Evolutionary conservation across 2,797 vertebrate species (phyloP).

Genomic region (Onychomys torridus): DNA sequence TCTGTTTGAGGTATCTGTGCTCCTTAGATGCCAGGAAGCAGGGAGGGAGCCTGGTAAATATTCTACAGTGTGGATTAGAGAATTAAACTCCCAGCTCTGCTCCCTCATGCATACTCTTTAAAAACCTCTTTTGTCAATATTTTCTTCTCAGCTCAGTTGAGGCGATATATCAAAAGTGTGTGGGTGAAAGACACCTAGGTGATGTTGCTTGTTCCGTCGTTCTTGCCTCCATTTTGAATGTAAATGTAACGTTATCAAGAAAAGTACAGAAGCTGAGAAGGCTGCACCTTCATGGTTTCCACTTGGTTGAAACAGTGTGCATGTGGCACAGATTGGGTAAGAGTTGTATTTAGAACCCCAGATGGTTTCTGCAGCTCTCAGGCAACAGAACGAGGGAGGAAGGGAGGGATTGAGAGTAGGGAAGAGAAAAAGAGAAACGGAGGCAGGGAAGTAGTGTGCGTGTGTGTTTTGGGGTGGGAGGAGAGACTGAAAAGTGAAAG

Average conservation of each 20-base stretch:
- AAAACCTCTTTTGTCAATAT: constrained; percentile 41
- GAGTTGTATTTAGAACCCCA: constrained; percentile 47
- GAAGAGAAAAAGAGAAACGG: background rate
- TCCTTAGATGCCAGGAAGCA: background rate
- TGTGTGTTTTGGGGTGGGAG: background rate
- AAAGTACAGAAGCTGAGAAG: constrained; percentile 54
- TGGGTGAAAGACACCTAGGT: background rate
- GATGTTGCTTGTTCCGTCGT: constrained; percentile 33
- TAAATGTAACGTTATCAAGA: constrained; percentile 62
- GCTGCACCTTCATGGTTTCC: background rate
- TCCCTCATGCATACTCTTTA: background rate
- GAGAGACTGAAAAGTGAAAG: background rate
- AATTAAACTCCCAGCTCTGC: constrained; percentile 25
- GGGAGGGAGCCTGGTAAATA: background rate
- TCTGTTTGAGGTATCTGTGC: background rate
- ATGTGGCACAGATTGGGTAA: background rate
- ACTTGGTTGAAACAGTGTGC: constrained; percentile 23
- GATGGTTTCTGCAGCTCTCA: background rate
- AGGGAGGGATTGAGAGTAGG: background rate
- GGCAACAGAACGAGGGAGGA: background rate
- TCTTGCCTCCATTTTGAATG: constrained; percentile 59
- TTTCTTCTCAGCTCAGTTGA: constrained; percentile 22
- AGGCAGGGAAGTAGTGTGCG: background rate
- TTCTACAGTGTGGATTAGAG: background rate
- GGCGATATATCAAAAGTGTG: constrained; percentile 57